Base-by-base conservation (phyloP, 2,888 invertebrate genomes). In the Pseudococcus viburni region DNA sequence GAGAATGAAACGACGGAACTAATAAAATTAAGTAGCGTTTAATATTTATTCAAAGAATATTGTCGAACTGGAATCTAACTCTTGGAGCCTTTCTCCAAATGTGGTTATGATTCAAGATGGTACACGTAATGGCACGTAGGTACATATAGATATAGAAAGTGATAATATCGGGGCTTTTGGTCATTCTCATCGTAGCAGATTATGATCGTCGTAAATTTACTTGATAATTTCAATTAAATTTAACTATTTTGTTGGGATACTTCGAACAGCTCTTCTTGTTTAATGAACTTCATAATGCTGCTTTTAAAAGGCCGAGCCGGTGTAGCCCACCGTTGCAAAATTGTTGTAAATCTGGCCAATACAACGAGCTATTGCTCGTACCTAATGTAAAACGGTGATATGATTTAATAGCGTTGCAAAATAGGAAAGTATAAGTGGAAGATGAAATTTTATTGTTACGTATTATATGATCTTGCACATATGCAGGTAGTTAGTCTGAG, bases 1-100 rank as follows among this genome's bases (percentile, higher is more conserved):
- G 73, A 33, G n/a, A 33, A 33, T 17, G 17, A 33, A 73, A 73
- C 26, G 73, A 73, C 73, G 73, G 73, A 73, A 73, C 26, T 73
- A 73, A 73, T 73, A 73, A 73, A 73, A 73, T 73, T 73, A 73
- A 73, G 17, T 33, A 73, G 73, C 73, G 33, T 73, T 73, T 39
- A 15, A 33, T 73, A 73, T 33, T 33, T 33, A 33, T 73, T 73
- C 17, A 33, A 73, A 73, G 15, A 73, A 73, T 26, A 73, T 73
- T 26, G 73, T 73, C 73, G 33, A 73, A 1, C 15, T 73, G 15
- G 73, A 33, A 73, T 73, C 33, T 17, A 42, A 42, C 42, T 42
- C 8, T 42, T 42, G 42, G 26, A 73, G 8, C 73, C 26, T 73
- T 73, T 73, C 73, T 73, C 73, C 33, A 73, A 73, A 26, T 33